Conservation (phyloP, 2,888 invertebrate species). For the Parnassius smintheus region DNA sequence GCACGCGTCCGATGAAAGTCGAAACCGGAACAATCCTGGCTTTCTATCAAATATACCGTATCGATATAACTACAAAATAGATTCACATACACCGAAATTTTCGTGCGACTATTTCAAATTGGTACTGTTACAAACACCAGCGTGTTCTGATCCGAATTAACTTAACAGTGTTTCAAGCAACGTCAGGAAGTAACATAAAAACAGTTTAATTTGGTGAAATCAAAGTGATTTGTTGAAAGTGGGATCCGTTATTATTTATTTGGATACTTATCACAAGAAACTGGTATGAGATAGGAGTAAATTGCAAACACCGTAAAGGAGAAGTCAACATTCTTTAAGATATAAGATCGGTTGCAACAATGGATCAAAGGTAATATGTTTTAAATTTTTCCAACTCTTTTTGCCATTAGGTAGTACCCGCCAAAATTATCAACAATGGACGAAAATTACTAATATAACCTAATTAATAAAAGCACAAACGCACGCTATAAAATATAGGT, state of each 20-base stretch:
- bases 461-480: no score
- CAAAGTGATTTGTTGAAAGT: constrained; percentile 46
- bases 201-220: constrained; percentile 34
- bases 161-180: background rate
- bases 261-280: constrained; percentile 8
- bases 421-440: no score
- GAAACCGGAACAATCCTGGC: constrained; percentile 47
- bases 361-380: constrained; percentile 60
- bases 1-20: constrained; percentile 68
- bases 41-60: constrained; percentile 57
- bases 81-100: background rate
- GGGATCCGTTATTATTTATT: constrained; percentile 28
- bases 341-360: constrained; percentile 41
- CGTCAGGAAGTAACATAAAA: background rate
- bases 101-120: background rate
- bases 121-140: background rate
- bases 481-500: no score
- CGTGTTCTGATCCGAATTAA: background rate
- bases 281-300: background rate
- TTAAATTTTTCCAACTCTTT: background rate
- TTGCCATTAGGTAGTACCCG: background rate
- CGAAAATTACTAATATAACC: no score
- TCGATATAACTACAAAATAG: constrained; percentile 20
- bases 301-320: background rate
- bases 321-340: constrained; percentile 11